These are phyloP conservation scores for Phasia obesa DNA, from an alignment of 2,888 invertebrate species.

Conservation along the genomic window DNA sequence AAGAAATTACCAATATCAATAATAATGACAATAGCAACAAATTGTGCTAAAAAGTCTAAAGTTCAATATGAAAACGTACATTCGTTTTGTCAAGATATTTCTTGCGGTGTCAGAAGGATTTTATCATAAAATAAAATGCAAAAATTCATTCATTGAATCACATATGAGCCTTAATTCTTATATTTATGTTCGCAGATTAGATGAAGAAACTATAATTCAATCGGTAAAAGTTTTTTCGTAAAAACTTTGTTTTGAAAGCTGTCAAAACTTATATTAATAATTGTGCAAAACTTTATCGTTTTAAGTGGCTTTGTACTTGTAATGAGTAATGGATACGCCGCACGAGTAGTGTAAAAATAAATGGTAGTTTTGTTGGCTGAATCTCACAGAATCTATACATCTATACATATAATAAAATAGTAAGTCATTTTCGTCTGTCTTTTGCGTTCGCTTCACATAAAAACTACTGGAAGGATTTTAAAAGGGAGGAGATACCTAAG, in stretches of 20 bases:
- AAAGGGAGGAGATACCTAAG: too few relatives aligned
- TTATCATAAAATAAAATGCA: slow-evolving; percentile 17
- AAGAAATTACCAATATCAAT: slow-evolving; percentile 37
- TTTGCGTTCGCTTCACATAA: too few relatives aligned
- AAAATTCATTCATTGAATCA: background rate
- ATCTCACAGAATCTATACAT: background rate
- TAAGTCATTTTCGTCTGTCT: too few relatives aligned
- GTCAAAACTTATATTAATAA: slow-evolving; percentile 2
- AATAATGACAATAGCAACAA: slow-evolving; percentile 7
- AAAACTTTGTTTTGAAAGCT: slow-evolving; percentile 28
- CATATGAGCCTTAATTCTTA: slow-evolving; percentile 11
- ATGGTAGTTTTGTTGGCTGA: background rate
- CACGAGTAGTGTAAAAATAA: background rate
- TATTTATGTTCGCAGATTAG: slow-evolving; percentile 37
- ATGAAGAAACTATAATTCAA: slow-evolving; percentile 43
- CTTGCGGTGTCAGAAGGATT: slow-evolving; percentile 22
- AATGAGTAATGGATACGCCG: slow-evolving; percentile 8
- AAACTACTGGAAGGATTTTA: too few relatives aligned
- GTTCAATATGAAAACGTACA: slow-evolving; percentile 31
- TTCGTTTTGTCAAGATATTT: slow-evolving; percentile 19
- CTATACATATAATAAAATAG: too few relatives aligned
- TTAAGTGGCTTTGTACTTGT: slow-evolving; percentile 8
- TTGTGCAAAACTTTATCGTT: slow-evolving; percentile 16
- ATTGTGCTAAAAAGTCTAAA: slow-evolving; percentile 33
- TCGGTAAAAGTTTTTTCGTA: slow-evolving; percentile 19